Conservation (phyloP, 1,140 invertebrate genomes). For the Sitophilus oryzae region DNA sequence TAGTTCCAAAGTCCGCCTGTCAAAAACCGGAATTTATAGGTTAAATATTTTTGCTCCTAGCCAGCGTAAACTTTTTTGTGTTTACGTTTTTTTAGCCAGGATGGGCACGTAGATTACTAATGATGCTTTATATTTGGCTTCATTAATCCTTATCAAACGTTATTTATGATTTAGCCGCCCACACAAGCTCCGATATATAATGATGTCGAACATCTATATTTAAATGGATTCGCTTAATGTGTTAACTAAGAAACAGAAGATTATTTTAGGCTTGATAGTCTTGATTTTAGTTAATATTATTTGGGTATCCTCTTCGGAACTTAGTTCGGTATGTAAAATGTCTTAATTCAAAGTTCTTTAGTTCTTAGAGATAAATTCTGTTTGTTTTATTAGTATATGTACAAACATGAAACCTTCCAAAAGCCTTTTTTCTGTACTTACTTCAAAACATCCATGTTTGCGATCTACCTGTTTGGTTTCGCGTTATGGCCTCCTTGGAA, state of each 20-base stretch:
- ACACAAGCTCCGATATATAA: conserved; percentile 2
- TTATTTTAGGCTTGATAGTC: conserved; percentile 69
- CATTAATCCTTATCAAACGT: neutral
- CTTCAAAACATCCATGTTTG: conserved; percentile 83
- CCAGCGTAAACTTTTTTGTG: neutral
- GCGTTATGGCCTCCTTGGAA: conserved; percentile 78
- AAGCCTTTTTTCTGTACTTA: conserved; percentile 89
- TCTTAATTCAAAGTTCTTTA: conserved; percentile 18
- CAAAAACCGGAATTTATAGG: neutral
- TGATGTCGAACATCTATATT: neutral
- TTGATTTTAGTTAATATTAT: conserved; percentile 78
- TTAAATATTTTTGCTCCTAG: too few relatives aligned
- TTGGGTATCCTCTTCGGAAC: conserved; percentile 80
- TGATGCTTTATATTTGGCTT: neutral
- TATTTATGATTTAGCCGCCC: neutral
- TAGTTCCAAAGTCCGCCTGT: neutral
- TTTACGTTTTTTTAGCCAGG: neutral
- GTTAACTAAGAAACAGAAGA: conserved; percentile 64
- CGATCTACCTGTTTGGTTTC: conserved; percentile 74
- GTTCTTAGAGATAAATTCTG: neutral
- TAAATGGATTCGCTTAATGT: conserved; percentile 35
- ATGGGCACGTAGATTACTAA: neutral
- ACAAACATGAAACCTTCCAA: conserved; percentile 68
- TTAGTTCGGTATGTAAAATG: conserved; percentile 63
- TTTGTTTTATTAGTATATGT: conserved; percentile 80